Conservation (phyloP, 2,113 vertebrate genomes). For the Poeciliopsis turrubarensis region DNA sequence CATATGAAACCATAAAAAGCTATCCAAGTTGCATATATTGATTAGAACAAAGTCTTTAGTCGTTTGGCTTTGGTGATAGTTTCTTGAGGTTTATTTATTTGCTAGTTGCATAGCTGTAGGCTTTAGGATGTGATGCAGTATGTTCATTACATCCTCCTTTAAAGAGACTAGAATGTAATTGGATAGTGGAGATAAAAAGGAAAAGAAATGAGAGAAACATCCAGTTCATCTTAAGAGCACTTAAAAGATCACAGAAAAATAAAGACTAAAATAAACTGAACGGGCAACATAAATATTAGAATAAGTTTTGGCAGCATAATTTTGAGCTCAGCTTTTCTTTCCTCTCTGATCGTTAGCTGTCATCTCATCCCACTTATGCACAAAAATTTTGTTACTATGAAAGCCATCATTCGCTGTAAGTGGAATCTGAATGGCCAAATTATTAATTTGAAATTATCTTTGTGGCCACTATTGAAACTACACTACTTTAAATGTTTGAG, state of each 20-base stretch:
- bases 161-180: too few species aligned
- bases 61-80: too few species aligned
- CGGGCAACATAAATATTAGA: neutral
- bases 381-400: neutral
- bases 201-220: too few species aligned
- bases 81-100: too few species aligned
- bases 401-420: conserved; percentile 15
- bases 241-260: neutral
- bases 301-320: neutral
- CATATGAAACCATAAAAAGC: too few species aligned
- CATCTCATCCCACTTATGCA: conserved; percentile 6
- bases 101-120: too few species aligned
- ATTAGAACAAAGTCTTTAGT: too few species aligned
- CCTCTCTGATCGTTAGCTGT: conserved; percentile 1
- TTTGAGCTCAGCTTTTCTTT: neutral
- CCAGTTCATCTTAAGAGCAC: neutral
- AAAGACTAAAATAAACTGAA: neutral
- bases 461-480: neutral
- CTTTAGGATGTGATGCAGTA: too few species aligned
- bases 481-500: neutral
- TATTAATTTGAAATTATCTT: conserved; percentile 18
- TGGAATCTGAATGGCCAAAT: conserved; percentile 27
- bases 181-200: too few species aligned
- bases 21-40: too few species aligned
- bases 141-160: too few species aligned